phyloP scores from a whole-genome alignment of 2,113 vertebrate species.

The Pantherophis guttatus region DNA sequence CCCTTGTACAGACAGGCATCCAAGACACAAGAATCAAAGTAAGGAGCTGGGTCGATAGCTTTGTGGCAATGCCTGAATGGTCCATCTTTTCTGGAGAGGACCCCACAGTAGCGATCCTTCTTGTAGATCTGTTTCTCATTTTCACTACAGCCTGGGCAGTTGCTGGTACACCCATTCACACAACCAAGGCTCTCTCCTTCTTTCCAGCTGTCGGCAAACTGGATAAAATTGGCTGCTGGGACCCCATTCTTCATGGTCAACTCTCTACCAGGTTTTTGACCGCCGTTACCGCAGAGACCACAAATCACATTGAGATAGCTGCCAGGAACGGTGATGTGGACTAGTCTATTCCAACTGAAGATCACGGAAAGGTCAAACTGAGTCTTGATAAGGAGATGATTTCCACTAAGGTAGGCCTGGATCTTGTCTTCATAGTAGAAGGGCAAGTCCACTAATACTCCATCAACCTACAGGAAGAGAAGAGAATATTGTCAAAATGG shows the following conservation, averaged over 20 bases:
- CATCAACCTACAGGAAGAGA: conserved; percentile 50
- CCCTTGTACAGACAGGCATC: conserved; percentile 64
- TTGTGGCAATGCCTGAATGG: conserved; percentile 57
- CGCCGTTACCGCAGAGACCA: conserved; percentile 69
- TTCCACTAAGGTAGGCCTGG: conserved; percentile 48
- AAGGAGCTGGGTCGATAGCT: conserved; percentile 42
- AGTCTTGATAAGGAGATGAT: conserved; percentile 43
- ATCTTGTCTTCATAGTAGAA: conserved; percentile 46
- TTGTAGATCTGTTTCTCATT: conserved; percentile 39
- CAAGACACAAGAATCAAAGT: conserved; percentile 60
- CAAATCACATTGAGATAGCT: conserved; percentile 58
- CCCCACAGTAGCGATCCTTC: conserved; percentile 50
- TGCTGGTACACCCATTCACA: conserved; percentile 21
- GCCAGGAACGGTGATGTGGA: conserved; percentile 55
- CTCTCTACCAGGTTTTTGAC: conserved; percentile 50
- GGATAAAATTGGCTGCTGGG: neutral
- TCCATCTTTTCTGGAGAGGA: conserved; percentile 42
- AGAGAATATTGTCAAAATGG: neutral
- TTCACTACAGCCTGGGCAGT: conserved; percentile 21
- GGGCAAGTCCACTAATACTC: conserved; percentile 53
- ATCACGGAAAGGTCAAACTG: conserved; percentile 50
- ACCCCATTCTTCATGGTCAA: conserved; percentile 9
- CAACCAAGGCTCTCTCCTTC: conserved; percentile 42
- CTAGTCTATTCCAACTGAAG: conserved; percentile 45
- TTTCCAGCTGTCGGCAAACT: conserved; percentile 60